phyloP scores from a whole-genome alignment of 30 jellyfish, hydroid and myxozoan species.

The Catostylus mosaicus region DNA sequence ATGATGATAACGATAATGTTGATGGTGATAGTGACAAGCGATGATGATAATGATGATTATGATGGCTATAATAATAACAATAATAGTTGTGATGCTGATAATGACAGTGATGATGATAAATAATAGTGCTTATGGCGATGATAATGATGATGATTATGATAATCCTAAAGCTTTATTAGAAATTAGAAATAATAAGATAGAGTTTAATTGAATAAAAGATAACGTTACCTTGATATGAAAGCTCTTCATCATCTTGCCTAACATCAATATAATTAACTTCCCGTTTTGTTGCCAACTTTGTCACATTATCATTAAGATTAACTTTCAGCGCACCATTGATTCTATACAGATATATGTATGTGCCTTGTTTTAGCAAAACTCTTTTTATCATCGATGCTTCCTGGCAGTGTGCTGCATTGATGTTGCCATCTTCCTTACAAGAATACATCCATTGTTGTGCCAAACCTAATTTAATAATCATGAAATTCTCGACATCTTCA shows the following conservation, averaged over 20 bases:
- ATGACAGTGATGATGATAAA: too few species aligned
- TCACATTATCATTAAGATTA: slow-evolving; percentile 9
- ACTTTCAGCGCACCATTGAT: slow-evolving; percentile 43
- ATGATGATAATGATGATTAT: too few species aligned
- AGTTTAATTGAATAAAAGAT: too few species aligned
- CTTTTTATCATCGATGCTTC: slow-evolving; percentile 20
- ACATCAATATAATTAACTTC: slow-evolving; percentile 53
- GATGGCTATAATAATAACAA: too few species aligned
- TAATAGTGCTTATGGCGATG: too few species aligned
- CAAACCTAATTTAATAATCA: slow-evolving; percentile 15
- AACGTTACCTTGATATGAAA: slow-evolving; percentile 17
- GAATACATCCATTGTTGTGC: slow-evolving; percentile 40
- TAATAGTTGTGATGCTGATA: too few species aligned
- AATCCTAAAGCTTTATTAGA: too few species aligned
- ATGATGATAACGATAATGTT: too few species aligned
- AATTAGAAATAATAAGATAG: too few species aligned
- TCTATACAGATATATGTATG: slow-evolving; percentile 46
- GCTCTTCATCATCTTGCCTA: not conserved
- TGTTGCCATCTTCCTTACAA: not conserved
- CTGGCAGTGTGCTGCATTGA: slow-evolving; percentile 4
- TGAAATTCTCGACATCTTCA: not conserved
- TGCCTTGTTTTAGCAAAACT: slow-evolving; percentile 34
- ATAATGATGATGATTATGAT: too few species aligned
- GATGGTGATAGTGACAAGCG: too few species aligned
- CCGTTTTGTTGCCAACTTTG: slow-evolving; percentile 54